A percentile compares a stretch with the other conserved stretches of the same genome.
Conservation (phyloP, 2,797 vertebrate species). For the Apogon talboti region DNA sequence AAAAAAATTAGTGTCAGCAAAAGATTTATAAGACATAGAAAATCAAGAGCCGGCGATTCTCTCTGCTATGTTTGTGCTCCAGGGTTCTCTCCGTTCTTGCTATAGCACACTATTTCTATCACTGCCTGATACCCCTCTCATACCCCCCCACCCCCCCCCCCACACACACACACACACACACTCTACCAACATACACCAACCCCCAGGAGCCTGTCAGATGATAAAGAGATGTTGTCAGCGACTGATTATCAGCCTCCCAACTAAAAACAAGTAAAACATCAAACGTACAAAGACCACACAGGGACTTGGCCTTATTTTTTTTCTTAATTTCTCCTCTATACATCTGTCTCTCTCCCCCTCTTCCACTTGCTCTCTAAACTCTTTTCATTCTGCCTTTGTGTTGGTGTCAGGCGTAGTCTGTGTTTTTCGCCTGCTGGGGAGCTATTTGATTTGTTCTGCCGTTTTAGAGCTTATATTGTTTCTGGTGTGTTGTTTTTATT, state of each 20-base stretch:
- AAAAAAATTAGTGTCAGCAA: conserved; percentile 77
- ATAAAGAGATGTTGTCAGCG: conserved; percentile 78
- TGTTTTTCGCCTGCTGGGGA: conserved; percentile 65
- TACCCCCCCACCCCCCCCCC: not conserved
- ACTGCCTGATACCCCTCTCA: conserved; percentile 37
- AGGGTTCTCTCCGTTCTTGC: conserved; percentile 68
- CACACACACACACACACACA: not conserved
- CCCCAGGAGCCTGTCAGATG: conserved; percentile 74
- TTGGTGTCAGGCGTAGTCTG: conserved; percentile 44
- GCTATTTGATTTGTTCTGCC: conserved; percentile 73
- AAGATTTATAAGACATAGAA: conserved; percentile 81
- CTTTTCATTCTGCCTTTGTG: conserved; percentile 46
- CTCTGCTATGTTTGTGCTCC: conserved; percentile 76
- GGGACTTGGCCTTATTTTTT: conserved; percentile 69
- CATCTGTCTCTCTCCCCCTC: conserved; percentile 20
- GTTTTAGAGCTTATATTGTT: conserved; percentile 81
- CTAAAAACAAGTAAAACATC: conserved; percentile 75
- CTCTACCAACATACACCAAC: conserved; percentile 3
- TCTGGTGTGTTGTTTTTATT: conserved; percentile 73
- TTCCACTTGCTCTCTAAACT: conserved; percentile 15
- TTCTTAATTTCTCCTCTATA: conserved; percentile 36
- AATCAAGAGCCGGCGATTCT: conserved; percentile 69
- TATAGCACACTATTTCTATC: conserved; percentile 61
- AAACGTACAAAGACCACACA: conserved; percentile 69
- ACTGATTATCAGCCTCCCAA: conserved; percentile 79